Evolutionary conservation across 2,888 invertebrate genomes (phyloP).

Genomic region (Siphlonurus alternatus): DNA sequence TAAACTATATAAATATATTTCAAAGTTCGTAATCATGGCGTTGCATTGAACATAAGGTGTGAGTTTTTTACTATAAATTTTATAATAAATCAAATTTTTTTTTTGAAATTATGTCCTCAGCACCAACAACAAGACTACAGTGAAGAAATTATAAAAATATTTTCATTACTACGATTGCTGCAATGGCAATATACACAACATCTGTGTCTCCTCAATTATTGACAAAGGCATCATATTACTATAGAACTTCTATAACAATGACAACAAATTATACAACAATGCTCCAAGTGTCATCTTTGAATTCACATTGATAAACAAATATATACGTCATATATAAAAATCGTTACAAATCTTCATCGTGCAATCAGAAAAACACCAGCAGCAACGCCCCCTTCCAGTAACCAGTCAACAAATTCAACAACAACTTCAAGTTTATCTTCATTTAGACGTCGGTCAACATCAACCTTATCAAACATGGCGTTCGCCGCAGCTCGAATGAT

Average conservation of each 20-base stretch:
- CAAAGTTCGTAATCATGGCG: too few relatives aligned
- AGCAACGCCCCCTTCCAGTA: background rate
- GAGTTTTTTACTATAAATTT: too few relatives aligned
- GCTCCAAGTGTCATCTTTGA: background rate
- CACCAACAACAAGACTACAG: background rate
- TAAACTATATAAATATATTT: too few relatives aligned
- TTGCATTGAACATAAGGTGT: too few relatives aligned
- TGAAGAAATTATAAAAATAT: background rate
- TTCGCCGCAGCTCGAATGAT: constrained; percentile 74
- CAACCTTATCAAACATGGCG: constrained; percentile 40
- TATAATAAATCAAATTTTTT: background rate
- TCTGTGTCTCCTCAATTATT: background rate
- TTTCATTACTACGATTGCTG: too few relatives aligned
- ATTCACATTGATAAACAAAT: background rate
- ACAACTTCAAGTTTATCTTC: background rate
- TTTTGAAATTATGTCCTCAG: background rate
- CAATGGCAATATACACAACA: background rate
- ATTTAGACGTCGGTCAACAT: background rate
- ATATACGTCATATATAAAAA: background rate
- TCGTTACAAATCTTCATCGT: too few relatives aligned
- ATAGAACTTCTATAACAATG: background rate
- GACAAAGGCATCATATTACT: background rate
- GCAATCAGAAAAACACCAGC: background rate
- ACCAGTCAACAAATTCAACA: background rate
- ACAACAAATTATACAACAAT: background rate